These are phyloP conservation scores for Clivina fossor DNA, from an alignment of 2,888 invertebrate genomes.

Conservation along the genomic window DNA sequence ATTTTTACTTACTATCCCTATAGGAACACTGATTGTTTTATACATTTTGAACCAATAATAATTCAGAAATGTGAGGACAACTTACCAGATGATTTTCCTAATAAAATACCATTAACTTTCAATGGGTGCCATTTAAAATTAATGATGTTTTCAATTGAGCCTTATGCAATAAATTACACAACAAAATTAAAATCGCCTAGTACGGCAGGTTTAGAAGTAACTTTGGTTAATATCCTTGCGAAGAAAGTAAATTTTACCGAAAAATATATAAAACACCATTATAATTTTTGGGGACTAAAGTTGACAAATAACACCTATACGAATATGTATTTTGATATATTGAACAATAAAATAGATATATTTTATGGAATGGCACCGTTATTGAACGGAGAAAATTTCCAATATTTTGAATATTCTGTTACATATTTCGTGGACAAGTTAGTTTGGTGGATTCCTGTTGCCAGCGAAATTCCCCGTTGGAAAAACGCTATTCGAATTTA, in stretches of 20 bases:
- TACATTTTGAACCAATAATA: not conserved
- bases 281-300: constrained; percentile 53
- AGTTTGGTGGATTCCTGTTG: constrained; percentile 5
- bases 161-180: constrained; percentile 6
- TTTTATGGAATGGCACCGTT: constrained; percentile 30
- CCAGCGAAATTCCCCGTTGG: constrained; percentile 2
- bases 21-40: not conserved
- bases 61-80: not conserved
- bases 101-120: not conserved
- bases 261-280: constrained; percentile 33
- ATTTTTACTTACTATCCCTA: constrained; percentile 1
- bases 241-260: constrained; percentile 37
- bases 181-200: constrained; percentile 25
- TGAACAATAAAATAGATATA: constrained; percentile 21
- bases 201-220: constrained; percentile 40
- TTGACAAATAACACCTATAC: constrained; percentile 54
- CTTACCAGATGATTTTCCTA: not conserved
- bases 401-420: too few species aligned
- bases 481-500: constrained; percentile 20
- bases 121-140: not conserved
- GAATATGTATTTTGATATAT: constrained; percentile 47
- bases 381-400: too few species aligned
- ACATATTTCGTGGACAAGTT: too few species aligned
- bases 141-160: not conserved
- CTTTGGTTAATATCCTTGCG: constrained; percentile 36